A percentile compares a stretch with the other conserved stretches of the same genome.
Conservation (phyloP, 1,140 invertebrate genomes). For the Drosophila auraria region DNA sequence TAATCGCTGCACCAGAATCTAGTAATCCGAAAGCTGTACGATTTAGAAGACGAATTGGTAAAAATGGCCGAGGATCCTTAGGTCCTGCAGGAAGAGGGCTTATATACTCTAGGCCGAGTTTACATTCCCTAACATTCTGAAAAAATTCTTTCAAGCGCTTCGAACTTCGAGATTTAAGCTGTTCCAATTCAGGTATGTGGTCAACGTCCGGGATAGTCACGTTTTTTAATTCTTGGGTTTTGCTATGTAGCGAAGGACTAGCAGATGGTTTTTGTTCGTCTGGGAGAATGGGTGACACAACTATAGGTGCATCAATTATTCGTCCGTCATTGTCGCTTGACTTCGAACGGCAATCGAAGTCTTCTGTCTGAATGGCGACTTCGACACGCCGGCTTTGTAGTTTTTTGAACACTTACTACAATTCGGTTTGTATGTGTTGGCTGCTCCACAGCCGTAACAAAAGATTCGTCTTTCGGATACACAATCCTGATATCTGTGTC, state of each 20-base stretch:
- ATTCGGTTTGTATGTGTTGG: conserved; percentile 2
- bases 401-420: conserved; percentile 15
- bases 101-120: background rate
- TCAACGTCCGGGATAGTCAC: background rate
- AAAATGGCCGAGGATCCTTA: conserved; percentile 3
- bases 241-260: conserved; percentile 8
- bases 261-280: background rate
- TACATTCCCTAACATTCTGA: conserved; percentile 6
- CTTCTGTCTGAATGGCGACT: conserved; percentile 6
- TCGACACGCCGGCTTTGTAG: conserved; percentile 1
- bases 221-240: background rate
- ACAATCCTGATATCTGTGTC: conserved; percentile 2
- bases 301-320: background rate
- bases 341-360: background rate
- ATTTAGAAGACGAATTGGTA: conserved; percentile 5
- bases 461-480: conserved; percentile 1
- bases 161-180: background rate
- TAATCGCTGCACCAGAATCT: background rate
- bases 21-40: background rate
- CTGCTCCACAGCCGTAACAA: conserved; percentile 10
- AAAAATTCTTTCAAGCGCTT: conserved; percentile 1
- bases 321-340: conserved; percentile 9
- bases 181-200: background rate
- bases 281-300: background rate
- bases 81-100: background rate